Base-by-base conservation (phyloP, 2,113 vertebrate species). In the Syngnathoides biaculeatus region DNA sequence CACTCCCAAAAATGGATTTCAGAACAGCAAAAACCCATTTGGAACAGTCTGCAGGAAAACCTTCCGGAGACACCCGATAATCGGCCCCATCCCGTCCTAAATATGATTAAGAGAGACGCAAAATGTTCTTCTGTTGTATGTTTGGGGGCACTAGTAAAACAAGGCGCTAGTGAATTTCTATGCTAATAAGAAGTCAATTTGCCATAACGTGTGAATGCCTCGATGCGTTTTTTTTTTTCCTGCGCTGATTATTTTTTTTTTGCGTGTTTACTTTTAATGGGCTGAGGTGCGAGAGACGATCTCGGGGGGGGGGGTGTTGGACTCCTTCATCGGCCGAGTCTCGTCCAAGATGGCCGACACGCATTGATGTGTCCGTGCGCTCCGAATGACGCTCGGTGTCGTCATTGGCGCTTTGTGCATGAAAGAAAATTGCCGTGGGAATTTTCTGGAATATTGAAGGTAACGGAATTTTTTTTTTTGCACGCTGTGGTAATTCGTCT, bases 321-420 rank as follows among this genome's bases (percentile, higher is more conserved):
- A n/a, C n/a, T n/a, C n/a, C n/a, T n/a, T n/a, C n/a, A 82, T 79
- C 74, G 82, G 80, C 81, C 72, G 72, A 77, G 81, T 81, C 81
- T 71, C 82, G 84, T 85, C 87, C 84, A 87, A 84, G 83, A 82
- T 74, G 76, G 71, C 84, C 87, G 84, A 84, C 84, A 81, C 70
- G 83, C 86, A 89, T 90, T 89, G 83, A 90, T 88, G 83, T 84
- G 81, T 60, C 79, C 80, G 71, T 75, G 60, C 52, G 77, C 84
- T 80, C 80, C 88, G 88, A 90, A 76, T 87, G 87, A 80, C 88
- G 84, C 71, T 14, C 45, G 69, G 78, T 80, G 86, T 89, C 83
- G 86, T 83, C 82, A 75, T 82, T 79, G 77, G 69, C 13, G 38
- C 38, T 75, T 68, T 73, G 59, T 71, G 77, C 73, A 85, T 83